Evolutionary conservation across 2,113 vertebrate species (phyloP), one percentile per base, ranked within the genome.

Genomic region (Riparia riparia): DNA sequence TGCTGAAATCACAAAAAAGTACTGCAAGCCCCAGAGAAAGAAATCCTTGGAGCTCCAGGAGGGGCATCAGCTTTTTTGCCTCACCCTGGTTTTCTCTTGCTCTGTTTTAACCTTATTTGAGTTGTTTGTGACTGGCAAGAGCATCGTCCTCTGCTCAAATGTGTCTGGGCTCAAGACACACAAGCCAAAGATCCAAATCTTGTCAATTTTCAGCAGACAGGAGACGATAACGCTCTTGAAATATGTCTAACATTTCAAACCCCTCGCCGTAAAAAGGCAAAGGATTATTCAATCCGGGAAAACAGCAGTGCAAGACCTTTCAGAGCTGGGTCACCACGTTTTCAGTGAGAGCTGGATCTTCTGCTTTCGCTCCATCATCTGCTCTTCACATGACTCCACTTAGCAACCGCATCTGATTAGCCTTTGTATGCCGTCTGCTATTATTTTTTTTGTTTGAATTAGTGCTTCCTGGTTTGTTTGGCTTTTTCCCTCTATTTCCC

Each of bases 101-200:
- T 80, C 51, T 81, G 42, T 89, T 89, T 86, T 78, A 90, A 86
- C 88, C 76, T 88, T 51, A 26, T 58, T 77, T 83, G 68, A 85
- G 58, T 24, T 66, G 61, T 51, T 86, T 0, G 0, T 60, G 86
- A 45, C 65, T 91, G 79, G 80, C 71, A 81, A 63, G 51, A 80
- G 24, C 86, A 51, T 44, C 2, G 0, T 64, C 77, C 77, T 54
- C 63, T 57, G 64, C 42, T 58, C 8, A 15, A 74, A 29, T 44
- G 70, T 83, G 7, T 47, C 54, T 73, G 92, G 39, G 58, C 71
- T 66, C 25, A n/a, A 47, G 44, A 45, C 26, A 49, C 8, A 31
- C 37, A 63, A 90, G 47, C 50, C 84, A 89, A 90, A 71, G 85
- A 96, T 63, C 82, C 93, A 83, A 93, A 93, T 44, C 88, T 77